Evolutionary conservation across 2,888 invertebrate genomes (phyloP), one percentile per base, ranked within the genome.

Genomic region (Helleia helle): DNA sequence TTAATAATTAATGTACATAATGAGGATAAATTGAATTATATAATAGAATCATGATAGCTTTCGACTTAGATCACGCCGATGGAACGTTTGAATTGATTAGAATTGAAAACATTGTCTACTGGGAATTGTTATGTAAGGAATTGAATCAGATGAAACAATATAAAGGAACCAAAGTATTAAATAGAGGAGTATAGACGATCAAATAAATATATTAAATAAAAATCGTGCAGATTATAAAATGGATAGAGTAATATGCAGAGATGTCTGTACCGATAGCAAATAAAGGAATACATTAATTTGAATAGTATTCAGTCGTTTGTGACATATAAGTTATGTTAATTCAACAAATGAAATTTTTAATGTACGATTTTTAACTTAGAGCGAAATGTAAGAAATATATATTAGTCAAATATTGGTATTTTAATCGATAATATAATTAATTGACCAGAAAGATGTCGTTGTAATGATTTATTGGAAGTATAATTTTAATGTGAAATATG

Each of bases 121-220:
- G 64, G 76, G 76, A 77, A 76, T 77, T 77, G 79, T 67, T 66
- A 53, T 40, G 59, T 54, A 55, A 62, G 80, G 76, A 80, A 81
- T 80, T 81, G 80, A 80, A 68, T 56, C 49, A 60, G 64, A 56
- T 57, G 22, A 22, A 65, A 64, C 61, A 69, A 65, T 63, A 63
- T 63, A 68, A 72, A 67, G 63, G 77, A 76, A 79, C 79, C 77
- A 80, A 77, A 66, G 56, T 63, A 67, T 66, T 65, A 59, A 54
- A 55, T 44, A 48, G 43, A 38, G 26, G 42, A 30, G 22, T 15
- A 41, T 48, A 50, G 48, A 44, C 36, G 42, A 31, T 41, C 41
- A 41, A 41, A 43, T 41, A 42, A 46, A 43, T 46, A 42, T 48
- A 39, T 41, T 42, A 9, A 37, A 15, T 43, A 48, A 37, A 37